Evolutionary conservation across 2,888 invertebrate genomes (phyloP).

Genomic region (Drosophila flavopinicola): DNA sequence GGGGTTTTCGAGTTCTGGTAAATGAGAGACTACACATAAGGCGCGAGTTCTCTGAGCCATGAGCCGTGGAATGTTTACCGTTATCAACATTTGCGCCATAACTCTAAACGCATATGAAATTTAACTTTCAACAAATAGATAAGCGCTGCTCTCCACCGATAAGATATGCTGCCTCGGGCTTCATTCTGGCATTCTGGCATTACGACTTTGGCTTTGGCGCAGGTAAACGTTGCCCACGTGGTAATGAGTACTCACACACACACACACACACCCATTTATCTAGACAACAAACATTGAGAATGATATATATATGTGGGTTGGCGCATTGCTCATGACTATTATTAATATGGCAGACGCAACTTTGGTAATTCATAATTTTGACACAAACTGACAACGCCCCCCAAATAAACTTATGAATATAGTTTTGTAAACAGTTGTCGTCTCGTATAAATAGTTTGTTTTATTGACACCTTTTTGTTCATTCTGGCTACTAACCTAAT

Average conservation of each 20-base stretch:
- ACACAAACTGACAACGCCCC: constrained; percentile 31
- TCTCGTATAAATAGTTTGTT: not conserved
- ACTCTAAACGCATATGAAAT: constrained; percentile 58
- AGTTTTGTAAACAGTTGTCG: constrained; percentile 9
- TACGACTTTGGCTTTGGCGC: constrained; percentile 8
- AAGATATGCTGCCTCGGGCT: constrained; percentile 54
- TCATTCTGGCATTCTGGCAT: not conserved
- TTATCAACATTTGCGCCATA: constrained; percentile 70
- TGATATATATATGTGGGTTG: constrained; percentile 28
- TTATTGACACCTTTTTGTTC: not conserved
- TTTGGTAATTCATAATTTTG: constrained; percentile 63
- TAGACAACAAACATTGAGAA: not conserved
- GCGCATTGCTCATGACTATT: constrained; percentile 52
- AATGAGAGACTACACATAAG: constrained; percentile 7
- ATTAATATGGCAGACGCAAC: constrained; percentile 49
- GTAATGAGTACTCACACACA: constrained; percentile 1
- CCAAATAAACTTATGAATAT: not conserved
- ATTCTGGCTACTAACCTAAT: not conserved
- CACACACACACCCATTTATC: not conserved
- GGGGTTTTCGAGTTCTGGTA: not conserved
- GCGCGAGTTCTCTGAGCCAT: constrained; percentile 2
- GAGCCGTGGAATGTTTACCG: constrained; percentile 21
- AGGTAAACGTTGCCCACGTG: constrained; percentile 37
- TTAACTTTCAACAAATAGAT: constrained; percentile 62
- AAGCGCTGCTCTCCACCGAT: constrained; percentile 42